Base-by-base conservation (phyloP, 2,888 invertebrate genomes). In the Sialis lutaria region DNA sequence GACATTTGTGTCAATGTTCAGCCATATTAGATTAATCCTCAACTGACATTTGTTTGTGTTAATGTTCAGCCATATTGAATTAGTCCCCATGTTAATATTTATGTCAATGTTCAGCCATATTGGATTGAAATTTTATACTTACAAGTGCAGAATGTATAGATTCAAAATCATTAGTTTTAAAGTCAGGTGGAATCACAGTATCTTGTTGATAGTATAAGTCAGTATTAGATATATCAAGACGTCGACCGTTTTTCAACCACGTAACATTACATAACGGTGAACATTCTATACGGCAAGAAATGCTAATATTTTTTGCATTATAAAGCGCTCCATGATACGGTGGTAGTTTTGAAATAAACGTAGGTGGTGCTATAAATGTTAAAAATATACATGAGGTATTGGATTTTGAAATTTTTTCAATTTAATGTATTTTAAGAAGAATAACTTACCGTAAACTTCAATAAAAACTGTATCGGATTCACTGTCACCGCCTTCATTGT, bases 281-380 rank as follows among this genome's bases (percentile, higher is more conserved):
- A 60, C 91, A 92, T 60, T 92, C 92, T 46, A 92, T 86, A 51
- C 87, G 79, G 62, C 91, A 92, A 1, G 83, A 82, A 10, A 92
- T 70, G 47, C 72, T 74, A 48, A 77, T 73, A 55, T 74, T 68
- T 46, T 70, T 66, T 8, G 85, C 79, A 47, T 84, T 84, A 64
- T 82, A 85, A 9, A 83, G 65, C 40, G 80, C 78, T 2, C 90
- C 90, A 49, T 82, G 82, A 67, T 89, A 89, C 2, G 83, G 82
- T 39, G 78, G 79, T 58, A 90, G 75, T 13, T 83, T 81, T 56
- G 82, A 80, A 55, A 91, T 89, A 67, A 92, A 90, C 51, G 82
- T 78, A 5, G 92, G 92, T 8, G 88, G 85, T 42, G 89, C 92
- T 85, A 69, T 47, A 70, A 72, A 40, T 12, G 2, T 2, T 22